phyloP scores from a whole-genome alignment of 2,797 vertebrate species.

The Trachurus trachurus region DNA sequence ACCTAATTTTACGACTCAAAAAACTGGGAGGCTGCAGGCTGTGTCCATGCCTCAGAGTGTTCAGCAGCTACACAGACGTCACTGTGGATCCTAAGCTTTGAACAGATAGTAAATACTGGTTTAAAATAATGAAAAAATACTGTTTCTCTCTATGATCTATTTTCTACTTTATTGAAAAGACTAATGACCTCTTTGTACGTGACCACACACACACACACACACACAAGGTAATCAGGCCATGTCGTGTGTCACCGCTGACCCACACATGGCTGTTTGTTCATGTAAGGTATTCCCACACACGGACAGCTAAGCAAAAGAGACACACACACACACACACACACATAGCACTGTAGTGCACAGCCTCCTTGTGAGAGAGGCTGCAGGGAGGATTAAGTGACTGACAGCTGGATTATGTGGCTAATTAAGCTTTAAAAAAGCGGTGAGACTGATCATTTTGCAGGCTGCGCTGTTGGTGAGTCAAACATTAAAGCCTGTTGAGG shows the following conservation, averaged over 20 bases:
- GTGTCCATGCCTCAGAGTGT: neutral
- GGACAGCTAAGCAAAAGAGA: constrained; percentile 8
- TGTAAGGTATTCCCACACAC: constrained; percentile 40
- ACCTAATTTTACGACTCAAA: constrained; percentile 7
- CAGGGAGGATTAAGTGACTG: constrained; percentile 49
- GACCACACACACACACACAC: constrained; percentile 1
- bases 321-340: constrained; percentile 7
- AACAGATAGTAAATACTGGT: neutral
- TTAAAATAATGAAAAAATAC: neutral
- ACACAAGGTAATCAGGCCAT: constrained; percentile 52
- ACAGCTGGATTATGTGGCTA: constrained; percentile 61
- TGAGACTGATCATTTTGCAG: constrained; percentile 31
- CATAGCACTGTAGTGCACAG: constrained; percentile 26
- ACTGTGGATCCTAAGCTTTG: neutral
- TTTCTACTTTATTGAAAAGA: constrained; percentile 16
- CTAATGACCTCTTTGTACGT: constrained; percentile 26
- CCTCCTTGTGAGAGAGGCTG: constrained; percentile 30
- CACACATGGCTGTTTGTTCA: constrained; percentile 57
- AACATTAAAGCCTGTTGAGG: constrained; percentile 27
- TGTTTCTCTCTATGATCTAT: neutral
- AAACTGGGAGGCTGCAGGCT: constrained; percentile 21
- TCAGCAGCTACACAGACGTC: neutral
- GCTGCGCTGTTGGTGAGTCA: constrained; percentile 12
- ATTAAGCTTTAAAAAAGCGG: constrained; percentile 34
- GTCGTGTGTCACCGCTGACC: constrained; percentile 47